Evolutionary conservation across 2,113 vertebrate species (phyloP), one percentile per base, ranked within the genome.

Genomic region (Percopsis transmontana): DNA sequence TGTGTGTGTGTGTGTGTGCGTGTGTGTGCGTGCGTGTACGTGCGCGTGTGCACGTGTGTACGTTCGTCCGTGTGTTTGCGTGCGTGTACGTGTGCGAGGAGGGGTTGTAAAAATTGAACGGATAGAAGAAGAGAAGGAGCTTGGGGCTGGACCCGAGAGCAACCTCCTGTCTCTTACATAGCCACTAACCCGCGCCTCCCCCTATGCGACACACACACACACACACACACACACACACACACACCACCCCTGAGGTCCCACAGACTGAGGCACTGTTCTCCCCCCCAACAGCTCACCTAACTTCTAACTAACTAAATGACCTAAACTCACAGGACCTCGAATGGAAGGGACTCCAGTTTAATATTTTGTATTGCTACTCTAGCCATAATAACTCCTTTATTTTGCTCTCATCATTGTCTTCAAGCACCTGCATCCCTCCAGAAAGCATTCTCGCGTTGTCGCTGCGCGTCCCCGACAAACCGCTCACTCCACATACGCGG

Each of bases 341-440:
- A 82, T 75, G 70, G 80, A 13, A 23, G 11, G 74, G 71, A 86
- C 65, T 79, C 85, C 85, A 83, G 85, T 69, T 80, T 63, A 85
- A 85, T 90, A 66, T 89, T 90, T 89, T 90, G 83, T 89, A 88
- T 85, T 72, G 85, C 83, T 84, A 79, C 72, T 90, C 72, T 84
- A 89, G 88, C 89, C 89, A 90, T 91, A 89, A 82, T 84, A 80
- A 85, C 85, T 83, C 66, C 63, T 86, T 89, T 77, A 65, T 81
- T 88, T 88, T 89, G 65, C 74, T 86, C 76, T 72, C 69, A 76
- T 84, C 73, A 41, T 89, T 60, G 65, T 84, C 88, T 79, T 81
- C 70, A 69, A 61, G 68, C 76, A 85, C 78, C 71, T 76, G 76
- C 70, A 76, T 70, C 68, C 58, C 67, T 19, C 38, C 68, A 68